Evolutionary conservation across 2,113 vertebrate genomes (phyloP), one percentile per base, ranked within the genome.

Genomic region (Fulica atra): DNA sequence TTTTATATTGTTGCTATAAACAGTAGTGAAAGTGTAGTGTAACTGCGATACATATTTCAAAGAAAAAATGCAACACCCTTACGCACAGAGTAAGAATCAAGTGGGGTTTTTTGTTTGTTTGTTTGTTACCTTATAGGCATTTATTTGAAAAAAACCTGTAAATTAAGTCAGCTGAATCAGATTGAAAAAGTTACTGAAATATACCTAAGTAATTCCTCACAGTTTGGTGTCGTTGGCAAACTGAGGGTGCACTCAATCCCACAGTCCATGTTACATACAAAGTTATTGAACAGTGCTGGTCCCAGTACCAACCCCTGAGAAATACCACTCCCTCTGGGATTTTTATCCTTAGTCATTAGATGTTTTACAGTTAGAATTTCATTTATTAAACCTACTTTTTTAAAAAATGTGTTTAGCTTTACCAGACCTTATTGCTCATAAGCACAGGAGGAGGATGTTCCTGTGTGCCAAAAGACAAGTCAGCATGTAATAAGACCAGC

Each of bases 311-410:
- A 44, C 44, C 17, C 44, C 44, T 44, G 44, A 44, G 44, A 44
- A 44, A 44, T 44, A 44, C 44, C 16, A 44, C 44, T 44, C 44
- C 10, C 28, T 66, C 33, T 42, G 26, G 18, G 8, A 81, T 65
- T 78, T 74, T 70, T 44, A 56, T 46, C 31, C 7, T 77, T 28
- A 33, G 3, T 42, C 17, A 83, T 80, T 19, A 46, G 17, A 35
- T 68, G 20, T 76, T 63, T 31, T 9, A 14, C 0, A 1, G 5
- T 9, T 69, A 31, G 6, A 12, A 42, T 78, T 71, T 61, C 0
- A 26, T 64, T 76, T 68, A 44, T 12, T 25, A 71, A 56, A 51
- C 2, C 8, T 53, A 38, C 2, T 0, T 20, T 60, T 26, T 46
- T 3, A 11, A 40, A 38, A 56, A 56, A n/a, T 16, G 29, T 24